Base-by-base conservation (phyloP, 2,797 vertebrate genomes). In the Cetoscarus ocellatus region DNA sequence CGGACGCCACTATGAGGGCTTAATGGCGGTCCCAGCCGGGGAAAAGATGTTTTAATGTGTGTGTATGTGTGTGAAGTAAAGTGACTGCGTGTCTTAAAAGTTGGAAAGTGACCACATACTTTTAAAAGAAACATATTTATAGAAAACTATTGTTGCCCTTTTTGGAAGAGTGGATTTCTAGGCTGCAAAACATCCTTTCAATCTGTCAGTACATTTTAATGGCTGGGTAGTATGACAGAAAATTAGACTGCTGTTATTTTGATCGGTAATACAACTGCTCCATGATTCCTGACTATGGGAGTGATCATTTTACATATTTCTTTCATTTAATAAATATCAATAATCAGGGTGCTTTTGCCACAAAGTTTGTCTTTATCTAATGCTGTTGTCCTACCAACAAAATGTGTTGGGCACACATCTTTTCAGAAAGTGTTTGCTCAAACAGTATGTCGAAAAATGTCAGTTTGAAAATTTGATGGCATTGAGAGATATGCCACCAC, bases 1-100 rank as follows among this genome's bases (percentile, higher is more conserved):
- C 75, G 70, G 87, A 90, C 76, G 75, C 84, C 81, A 66, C 84
- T 66, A 57, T 86, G 83, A 88, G 79, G 75, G 75, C 75, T 86
- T 91, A 91, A 93, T 89, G 86, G 91, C 84, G 45, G 58, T 61
- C 73, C 71, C 56, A 52, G 73, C 63, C 55, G 0, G 68, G 68
- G 56, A 67, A 69, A 73, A 55, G 56, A 59, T 82, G 59, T 59
- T 42, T 62, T 43, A 65, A 49, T 75, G 59, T 67, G 53, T 58
- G 36, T 47, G 50, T 69, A 45, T 55, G n/a, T 62, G 48, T 69
- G 53, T 34, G 11, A n/a, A 17, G 18, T 35, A n/a, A 17, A 45
- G 45, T 1, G 27, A 53, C 15, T 27, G 36, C 19, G 47, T 73
- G 52, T 61, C 14, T 17, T 47, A 49, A 54, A 39, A 69, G 56